These are phyloP conservation scores for Luperina nickerlii DNA, from an alignment of 2,888 invertebrate genomes.

Conservation along the genomic window DNA sequence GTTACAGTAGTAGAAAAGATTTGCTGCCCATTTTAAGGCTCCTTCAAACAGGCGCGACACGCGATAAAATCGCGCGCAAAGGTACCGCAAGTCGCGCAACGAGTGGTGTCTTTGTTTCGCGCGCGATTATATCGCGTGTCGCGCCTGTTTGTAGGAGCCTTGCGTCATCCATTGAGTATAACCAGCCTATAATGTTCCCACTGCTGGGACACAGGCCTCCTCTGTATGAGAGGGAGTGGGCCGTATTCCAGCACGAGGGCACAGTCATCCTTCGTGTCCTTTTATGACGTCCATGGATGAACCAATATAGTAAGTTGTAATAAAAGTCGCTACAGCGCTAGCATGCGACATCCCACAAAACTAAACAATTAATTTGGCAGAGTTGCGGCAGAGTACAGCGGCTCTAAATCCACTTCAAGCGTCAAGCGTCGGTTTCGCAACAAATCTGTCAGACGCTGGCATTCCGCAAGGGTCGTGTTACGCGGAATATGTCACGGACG, in stretches of 20 bases:
- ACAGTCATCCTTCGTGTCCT: not conserved
- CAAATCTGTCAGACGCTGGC: conserved; percentile 58
- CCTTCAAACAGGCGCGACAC: too few species aligned
- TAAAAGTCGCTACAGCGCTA: conserved; percentile 28
- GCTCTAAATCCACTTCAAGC: conserved; percentile 56
- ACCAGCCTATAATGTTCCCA: not conserved
- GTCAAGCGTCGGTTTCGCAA: conserved; percentile 49
- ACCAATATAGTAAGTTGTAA: not conserved
- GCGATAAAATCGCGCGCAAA: too few species aligned
- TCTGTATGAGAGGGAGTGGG: not conserved
- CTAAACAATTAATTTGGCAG: conserved; percentile 35
- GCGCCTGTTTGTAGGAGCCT: too few species aligned
- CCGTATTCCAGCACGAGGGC: not conserved
- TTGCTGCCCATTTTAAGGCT: not conserved
- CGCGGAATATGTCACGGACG: conserved; percentile 44
- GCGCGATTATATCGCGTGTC: too few species aligned
- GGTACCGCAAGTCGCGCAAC: too few species aligned
- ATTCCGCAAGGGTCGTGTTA: conserved; percentile 57
- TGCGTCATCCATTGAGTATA: not conserved
- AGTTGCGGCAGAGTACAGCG: conserved; percentile 22
- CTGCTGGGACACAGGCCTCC: not conserved
- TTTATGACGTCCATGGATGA: not conserved
- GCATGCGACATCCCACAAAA: conserved; percentile 12
- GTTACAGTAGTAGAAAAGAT: too few species aligned
- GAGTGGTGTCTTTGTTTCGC: too few species aligned